Evolutionary conservation across 2,113 vertebrate species (phyloP).

Genomic region (Cepphus grylle): DNA sequence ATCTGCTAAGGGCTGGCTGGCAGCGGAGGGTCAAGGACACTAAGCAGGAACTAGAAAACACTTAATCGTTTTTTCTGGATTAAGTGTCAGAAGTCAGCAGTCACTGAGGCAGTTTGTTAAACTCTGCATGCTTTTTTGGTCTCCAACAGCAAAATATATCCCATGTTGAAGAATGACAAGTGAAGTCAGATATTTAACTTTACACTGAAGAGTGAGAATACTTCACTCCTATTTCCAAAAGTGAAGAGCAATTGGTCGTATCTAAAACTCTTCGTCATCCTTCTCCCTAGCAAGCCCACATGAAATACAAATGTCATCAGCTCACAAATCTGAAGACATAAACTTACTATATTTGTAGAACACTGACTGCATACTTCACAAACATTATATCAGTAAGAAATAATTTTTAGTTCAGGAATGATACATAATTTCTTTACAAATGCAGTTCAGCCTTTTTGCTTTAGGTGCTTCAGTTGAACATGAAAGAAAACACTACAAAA

Average conservation of each 20-base stretch:
- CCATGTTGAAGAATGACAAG: not conserved
- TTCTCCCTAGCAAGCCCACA: not conserved
- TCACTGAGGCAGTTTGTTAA: not conserved
- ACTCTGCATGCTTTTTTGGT: not conserved
- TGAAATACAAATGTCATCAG: not conserved
- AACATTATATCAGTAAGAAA: not conserved
- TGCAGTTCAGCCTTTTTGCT: not conserved
- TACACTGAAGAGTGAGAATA: not conserved
- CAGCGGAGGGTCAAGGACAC: not conserved
- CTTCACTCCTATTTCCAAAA: not conserved
- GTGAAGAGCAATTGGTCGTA: not conserved
- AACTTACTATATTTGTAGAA: not conserved
- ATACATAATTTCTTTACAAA: not conserved
- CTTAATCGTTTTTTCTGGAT: not conserved
- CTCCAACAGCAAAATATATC: not conserved
- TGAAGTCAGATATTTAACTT: not conserved
- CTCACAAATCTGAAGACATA: not conserved
- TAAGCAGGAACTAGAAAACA: not conserved
- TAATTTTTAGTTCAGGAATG: not conserved
- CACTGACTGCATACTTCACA: not conserved
- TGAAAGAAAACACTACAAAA: not conserved
- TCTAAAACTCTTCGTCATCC: not conserved
- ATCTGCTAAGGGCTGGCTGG: not conserved
- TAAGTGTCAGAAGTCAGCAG: not conserved
- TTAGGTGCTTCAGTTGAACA: not conserved